A percentile compares a stretch with the other conserved stretches of the same genome.
phyloP scores from a whole-genome alignment of 2,113 vertebrate species.

The Pluvialis apricaria region DNA sequence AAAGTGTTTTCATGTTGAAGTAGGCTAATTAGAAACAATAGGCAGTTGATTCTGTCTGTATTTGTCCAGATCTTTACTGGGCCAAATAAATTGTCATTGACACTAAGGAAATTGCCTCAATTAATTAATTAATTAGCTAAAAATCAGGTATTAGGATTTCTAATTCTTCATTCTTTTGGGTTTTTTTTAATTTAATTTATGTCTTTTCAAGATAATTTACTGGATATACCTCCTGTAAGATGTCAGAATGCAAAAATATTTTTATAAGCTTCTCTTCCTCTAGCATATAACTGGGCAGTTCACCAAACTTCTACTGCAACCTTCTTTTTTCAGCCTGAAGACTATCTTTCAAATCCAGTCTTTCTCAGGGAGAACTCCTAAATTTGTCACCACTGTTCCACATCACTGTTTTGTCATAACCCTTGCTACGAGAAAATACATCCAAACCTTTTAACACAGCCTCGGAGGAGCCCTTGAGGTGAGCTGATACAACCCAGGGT shows the following conservation, averaged over 20 bases:
- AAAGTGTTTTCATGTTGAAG: not conserved
- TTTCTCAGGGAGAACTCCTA: not conserved
- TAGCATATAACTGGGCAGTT: not conserved
- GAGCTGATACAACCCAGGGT: constrained; percentile 70
- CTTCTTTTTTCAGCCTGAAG: not conserved
- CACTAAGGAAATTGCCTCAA: not conserved
- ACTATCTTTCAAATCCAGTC: not conserved
- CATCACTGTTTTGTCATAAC: not conserved
- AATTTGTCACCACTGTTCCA: not conserved
- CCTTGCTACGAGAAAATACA: not conserved
- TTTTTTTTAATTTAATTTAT: not conserved
- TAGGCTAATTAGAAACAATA: not conserved
- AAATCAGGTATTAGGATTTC: not conserved
- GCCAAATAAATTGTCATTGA: not conserved
- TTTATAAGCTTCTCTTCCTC: not conserved
- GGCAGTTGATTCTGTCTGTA: not conserved
- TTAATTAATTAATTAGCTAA: not conserved
- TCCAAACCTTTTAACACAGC: constrained; percentile 68
- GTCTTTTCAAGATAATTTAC: not conserved
- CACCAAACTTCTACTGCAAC: not conserved
- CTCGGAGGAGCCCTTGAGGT: constrained; percentile 53
- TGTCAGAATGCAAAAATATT: not conserved
- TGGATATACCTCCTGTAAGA: not conserved
- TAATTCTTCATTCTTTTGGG: not conserved
- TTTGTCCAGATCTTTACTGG: not conserved